Percentiles rank a stretch among this genome's conserved stretches.
Evolutionary conservation across 2,113 vertebrate genomes (phyloP).

Genomic region (Atrichornis clamosus): DNA sequence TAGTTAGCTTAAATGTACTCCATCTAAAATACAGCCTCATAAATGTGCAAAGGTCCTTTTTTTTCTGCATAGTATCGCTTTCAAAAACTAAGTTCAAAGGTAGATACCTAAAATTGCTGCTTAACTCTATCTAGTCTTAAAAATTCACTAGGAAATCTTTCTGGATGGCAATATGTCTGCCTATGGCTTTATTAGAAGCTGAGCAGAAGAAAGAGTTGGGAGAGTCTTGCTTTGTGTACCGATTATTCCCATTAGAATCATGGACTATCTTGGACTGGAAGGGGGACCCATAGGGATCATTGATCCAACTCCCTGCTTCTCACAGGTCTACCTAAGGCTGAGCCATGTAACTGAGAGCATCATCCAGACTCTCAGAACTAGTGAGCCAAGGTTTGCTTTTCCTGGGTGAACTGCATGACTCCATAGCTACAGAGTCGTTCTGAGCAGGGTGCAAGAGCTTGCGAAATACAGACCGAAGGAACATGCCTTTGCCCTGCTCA

Average conservation of each 20-base stretch:
- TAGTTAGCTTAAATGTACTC: not conserved
- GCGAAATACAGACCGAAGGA: not conserved
- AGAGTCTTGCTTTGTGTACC: not conserved
- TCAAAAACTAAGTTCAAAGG: not conserved
- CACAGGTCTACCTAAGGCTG: accelerated
- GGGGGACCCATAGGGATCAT: not conserved
- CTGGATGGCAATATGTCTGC: not conserved
- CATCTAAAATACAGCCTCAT: not conserved
- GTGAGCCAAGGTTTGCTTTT: not conserved
- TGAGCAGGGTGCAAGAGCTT: not conserved
- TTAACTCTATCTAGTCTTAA: not conserved
- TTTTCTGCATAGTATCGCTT: not conserved
- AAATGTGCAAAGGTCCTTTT: not conserved
- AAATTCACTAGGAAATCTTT: not conserved
- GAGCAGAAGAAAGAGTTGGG: not conserved
- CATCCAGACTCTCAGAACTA: accelerated
- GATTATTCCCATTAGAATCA: not conserved
- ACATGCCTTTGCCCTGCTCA: not conserved
- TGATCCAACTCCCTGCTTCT: not conserved
- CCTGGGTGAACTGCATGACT: not conserved
- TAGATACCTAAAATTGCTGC: not conserved
- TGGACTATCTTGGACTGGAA: not conserved
- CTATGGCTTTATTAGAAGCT: not conserved
- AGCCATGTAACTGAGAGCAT: not conserved
- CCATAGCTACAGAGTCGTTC: not conserved